Evolutionary conservation across 2,888 invertebrate species (phyloP), one percentile per base, ranked within the genome.

Genomic region (Andrena trimmerana): DNA sequence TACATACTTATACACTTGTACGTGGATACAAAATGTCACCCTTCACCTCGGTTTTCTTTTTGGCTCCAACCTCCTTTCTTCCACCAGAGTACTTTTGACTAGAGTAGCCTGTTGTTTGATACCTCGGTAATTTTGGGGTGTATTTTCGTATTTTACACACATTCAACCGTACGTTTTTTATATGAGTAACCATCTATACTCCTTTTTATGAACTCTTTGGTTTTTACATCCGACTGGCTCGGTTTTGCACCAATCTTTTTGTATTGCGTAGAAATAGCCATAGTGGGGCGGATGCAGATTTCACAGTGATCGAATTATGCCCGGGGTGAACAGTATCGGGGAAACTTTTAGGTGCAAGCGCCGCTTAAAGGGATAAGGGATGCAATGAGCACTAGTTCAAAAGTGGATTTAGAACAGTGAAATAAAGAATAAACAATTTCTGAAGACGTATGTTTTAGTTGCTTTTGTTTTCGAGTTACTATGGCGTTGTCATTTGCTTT

Each of bases 261-360:
- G 69, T 48, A 78, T 73, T 83, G 73, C 81, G 73, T 88, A 88
- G 89, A 83, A 76, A 70, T 88, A 81, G 85, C 31, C 10, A 74
- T 29, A 29, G 13, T 29, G 60, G 79, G 81, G 77, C 54, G 70
- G 75, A 68, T 88, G 87, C 88, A 82, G 86, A 84, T 78, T 68
- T 84, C 81, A 62, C 48, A 62, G 33, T 24, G 24, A 68, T 24
- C 10, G 0, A 13, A 7, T 7, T 20, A 7, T 27, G 10, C 16
- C 16, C 1, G 42, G 5, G 5, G 3, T 42, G 42, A 16, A 42
- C 16, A 3, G 13, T 42, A 42, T 42, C 13, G 42, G 42, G 13
- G 42, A 42, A 16, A 42, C 4, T 42, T 42, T 42, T 42, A 16
- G 5, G 16, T 42, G 42, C 16, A 16, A 42, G 42, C 16, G 16